A percentile compares a stretch with the other conserved stretches of the same genome.
These are phyloP conservation scores for Ophion costatus DNA, from an alignment of 2,888 invertebrate species.

Conservation along the genomic window DNA sequence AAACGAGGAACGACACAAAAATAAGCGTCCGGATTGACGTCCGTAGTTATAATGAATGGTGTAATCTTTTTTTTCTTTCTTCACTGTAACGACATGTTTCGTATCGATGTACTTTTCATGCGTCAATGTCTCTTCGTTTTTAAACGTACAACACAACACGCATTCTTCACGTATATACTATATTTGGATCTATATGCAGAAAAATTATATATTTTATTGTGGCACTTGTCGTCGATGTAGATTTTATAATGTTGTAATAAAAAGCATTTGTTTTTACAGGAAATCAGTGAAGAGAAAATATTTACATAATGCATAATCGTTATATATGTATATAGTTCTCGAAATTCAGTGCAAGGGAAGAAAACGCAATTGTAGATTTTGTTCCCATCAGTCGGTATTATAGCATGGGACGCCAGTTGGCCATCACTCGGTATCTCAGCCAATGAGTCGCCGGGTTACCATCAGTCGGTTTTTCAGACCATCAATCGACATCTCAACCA, in stretches of 20 bases:
- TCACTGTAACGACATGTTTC: slow-evolving; percentile 66
- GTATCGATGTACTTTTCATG: slow-evolving; percentile 77
- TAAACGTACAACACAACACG: slow-evolving; percentile 67
- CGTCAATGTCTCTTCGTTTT: slow-evolving; percentile 66
- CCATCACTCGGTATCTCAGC: too few relatives aligned
- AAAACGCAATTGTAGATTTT: background rate
- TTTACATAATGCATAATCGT: background rate
- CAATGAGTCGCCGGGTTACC: background rate
- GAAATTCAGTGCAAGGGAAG: background rate
- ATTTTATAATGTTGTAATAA: slow-evolving; percentile 83
- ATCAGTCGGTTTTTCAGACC: background rate
- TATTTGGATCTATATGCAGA: slow-evolving; percentile 38
- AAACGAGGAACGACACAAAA: background rate
- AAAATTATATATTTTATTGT: slow-evolving; percentile 48
- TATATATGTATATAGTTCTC: background rate
- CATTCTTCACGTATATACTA: slow-evolving; percentile 36
- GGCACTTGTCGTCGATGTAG: slow-evolving; percentile 72
- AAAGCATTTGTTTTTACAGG: slow-evolving; percentile 76
- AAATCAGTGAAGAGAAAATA: slow-evolving; percentile 9
- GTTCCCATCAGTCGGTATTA: too few relatives aligned
- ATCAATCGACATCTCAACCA: background rate
- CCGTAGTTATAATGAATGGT: slow-evolving; percentile 41
- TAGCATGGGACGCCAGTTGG: too few relatives aligned
- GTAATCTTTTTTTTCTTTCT: slow-evolving; percentile 78
- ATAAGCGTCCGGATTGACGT: background rate